Base-by-base conservation (phyloP, 2,888 invertebrate genomes). In the Minunthozetes semirufus region DNA sequence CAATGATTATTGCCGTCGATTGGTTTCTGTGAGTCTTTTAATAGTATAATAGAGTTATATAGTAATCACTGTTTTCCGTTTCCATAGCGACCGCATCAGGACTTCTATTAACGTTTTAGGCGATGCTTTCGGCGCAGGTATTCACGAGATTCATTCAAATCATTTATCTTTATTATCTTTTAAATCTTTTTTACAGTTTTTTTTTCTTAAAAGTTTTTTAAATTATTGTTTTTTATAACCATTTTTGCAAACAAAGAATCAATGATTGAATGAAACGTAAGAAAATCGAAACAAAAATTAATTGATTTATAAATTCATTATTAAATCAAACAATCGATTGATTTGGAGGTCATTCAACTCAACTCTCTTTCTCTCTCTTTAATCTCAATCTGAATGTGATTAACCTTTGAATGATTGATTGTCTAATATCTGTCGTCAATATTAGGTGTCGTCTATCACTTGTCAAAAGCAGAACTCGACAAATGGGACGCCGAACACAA, bases 1-100 rank as follows among this genome's bases (percentile, higher is more conserved):
- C 87, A 46, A 83, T 89, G 77, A 85, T 89, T 68, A 86, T 89
- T 77, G 87, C 88, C 38, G 88, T 89, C 72, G 89, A 89, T 81
- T 89, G 88, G 88, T 83, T 89, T 76, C 80, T 89, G 88, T 88
- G 81, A 84, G 84, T 83, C 61, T 59, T 59, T 19, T 27, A 4
- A 38, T 0, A 13, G 3, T 27, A 3, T 9, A 2, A n/a, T 3
- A 5, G 13, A 13, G 5, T 59, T 15, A n/a, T n/a, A n/a, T n/a
- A n/a, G n/a, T n/a, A n/a, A n/a, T 59, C 59, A n/a, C 19, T 15
- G 22, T n/a, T 27, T 27, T 27, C 27, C 5, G 53, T 53, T 13
- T 61, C 29, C 70, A 29, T 79, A 86, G 86, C 75, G 86, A 86
- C 80, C 83, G 86, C 77, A 82, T 86, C 76, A 81, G 86, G 72